Evolutionary conservation across 2,888 invertebrate genomes (phyloP).

Genomic region (Drosophila siamana): DNA sequence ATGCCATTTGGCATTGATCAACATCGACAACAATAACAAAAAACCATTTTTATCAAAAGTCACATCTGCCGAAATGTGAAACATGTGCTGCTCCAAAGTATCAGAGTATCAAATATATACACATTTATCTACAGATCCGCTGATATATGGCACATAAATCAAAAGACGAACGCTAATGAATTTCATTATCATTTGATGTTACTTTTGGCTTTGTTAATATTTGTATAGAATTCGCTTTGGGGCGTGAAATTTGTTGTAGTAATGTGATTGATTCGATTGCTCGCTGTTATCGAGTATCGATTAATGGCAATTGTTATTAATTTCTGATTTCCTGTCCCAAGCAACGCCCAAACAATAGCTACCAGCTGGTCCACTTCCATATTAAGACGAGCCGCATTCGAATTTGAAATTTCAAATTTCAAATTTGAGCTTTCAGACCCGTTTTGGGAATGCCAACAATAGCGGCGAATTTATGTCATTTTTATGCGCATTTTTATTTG

Average conservation of each 20-base stretch:
- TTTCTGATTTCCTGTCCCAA: conserved; percentile 38
- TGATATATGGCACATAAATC: conserved; percentile 73
- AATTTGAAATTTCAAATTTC: conserved; percentile 20
- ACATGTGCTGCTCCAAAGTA: conserved; percentile 62
- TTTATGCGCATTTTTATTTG: conserved; percentile 70
- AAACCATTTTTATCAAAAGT: conserved; percentile 53
- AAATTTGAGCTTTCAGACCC: conserved; percentile 20
- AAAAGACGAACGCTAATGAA: conserved; percentile 69
- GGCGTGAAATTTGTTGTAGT: conserved; percentile 32
- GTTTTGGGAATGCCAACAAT: conserved; percentile 48
- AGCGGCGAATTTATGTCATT: conserved; percentile 60
- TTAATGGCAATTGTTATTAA: conserved; percentile 8
- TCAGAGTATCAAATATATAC: conserved; percentile 11
- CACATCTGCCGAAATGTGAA: conserved; percentile 70
- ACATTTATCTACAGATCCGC: conserved; percentile 26
- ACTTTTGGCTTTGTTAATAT: conserved; percentile 35
- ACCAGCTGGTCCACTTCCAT: conserved; percentile 14
- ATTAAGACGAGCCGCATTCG: conserved; percentile 8
- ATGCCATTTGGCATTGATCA: conserved; percentile 50
- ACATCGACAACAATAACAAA: conserved; percentile 24
- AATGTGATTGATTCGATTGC: conserved; percentile 58
- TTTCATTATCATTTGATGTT: conserved; percentile 52
- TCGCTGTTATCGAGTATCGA: conserved; percentile 18
- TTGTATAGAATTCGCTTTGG: conserved; percentile 38
- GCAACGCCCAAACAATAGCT: conserved; percentile 41